A percentile compares a stretch with the other conserved stretches of the same genome.
Conservation (phyloP, 2,113 vertebrate species). For the Cisticola juncidis region DNA sequence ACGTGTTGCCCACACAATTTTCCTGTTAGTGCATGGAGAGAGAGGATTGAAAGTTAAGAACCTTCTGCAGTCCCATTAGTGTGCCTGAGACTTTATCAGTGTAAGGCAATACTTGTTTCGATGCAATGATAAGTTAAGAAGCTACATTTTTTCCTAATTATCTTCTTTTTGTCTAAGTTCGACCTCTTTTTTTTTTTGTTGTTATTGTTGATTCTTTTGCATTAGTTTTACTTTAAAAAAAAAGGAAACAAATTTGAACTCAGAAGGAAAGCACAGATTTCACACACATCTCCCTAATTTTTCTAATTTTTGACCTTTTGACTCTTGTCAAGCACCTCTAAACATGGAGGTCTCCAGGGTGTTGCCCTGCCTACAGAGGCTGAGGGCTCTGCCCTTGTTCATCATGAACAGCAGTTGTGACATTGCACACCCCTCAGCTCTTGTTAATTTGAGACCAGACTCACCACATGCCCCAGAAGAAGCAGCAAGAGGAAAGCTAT, state of each 20-base stretch:
- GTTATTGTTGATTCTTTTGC: rapidly evolving
- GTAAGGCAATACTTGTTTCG: neutral
- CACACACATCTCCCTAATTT: rapidly evolving
- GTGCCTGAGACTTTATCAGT: neutral
- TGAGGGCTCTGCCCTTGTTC: neutral
- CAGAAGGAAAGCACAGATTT: neutral
- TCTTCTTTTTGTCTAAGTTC: neutral
- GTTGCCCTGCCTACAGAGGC: neutral
- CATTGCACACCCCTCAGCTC: neutral
- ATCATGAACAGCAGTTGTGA: neutral
- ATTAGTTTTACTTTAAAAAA: neutral
- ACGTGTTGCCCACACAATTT: neutral
- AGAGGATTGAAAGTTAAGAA: neutral
- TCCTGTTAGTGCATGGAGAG: neutral
- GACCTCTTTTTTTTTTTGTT: neutral
- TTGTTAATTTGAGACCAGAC: neutral
- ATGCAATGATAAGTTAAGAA: neutral
- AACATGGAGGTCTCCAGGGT: neutral
- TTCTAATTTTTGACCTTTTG: neutral
- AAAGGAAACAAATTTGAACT: neutral
- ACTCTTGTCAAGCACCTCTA: neutral
- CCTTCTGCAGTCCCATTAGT: neutral
- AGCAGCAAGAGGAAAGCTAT: neutral
- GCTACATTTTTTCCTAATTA: neutral
- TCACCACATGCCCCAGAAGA: neutral